Conservation (phyloP, 2,113 vertebrate species). For the Cichladusa arquata region DNA sequence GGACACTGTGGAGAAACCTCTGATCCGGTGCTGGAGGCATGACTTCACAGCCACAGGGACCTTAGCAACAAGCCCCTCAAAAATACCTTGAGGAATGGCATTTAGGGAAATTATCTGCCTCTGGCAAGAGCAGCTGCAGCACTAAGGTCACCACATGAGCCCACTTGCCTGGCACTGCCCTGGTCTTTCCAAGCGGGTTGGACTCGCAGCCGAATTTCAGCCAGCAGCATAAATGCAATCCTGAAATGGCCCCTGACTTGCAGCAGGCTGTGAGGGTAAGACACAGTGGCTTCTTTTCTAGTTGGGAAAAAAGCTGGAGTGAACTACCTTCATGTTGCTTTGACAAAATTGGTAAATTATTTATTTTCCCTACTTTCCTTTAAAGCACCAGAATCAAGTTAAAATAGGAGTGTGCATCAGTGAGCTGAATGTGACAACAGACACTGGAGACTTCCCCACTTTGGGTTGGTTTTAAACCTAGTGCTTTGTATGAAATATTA, state of each 20-base stretch:
- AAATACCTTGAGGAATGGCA: not conserved
- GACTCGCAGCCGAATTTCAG: not conserved
- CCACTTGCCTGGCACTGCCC: not conserved
- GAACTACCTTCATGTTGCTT: not conserved
- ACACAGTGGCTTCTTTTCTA: not conserved
- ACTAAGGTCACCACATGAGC: not conserved
- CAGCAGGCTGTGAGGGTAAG: not conserved
- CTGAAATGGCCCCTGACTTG: not conserved
- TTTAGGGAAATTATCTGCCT: not conserved
- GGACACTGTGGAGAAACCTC: not conserved
- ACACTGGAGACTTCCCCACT: not conserved
- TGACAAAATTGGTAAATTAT: not conserved
- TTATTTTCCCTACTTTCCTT: not conserved
- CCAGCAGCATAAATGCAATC: not conserved
- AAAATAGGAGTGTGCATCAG: not conserved
- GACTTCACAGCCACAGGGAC: not conserved
- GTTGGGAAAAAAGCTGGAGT: not conserved
- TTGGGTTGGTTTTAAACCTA: not conserved
- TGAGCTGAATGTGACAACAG: not conserved
- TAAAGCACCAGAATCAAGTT: not conserved
- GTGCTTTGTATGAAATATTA: not conserved
- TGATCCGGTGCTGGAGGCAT: not conserved
- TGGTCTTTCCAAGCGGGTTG: not conserved
- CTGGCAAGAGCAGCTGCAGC: not conserved
- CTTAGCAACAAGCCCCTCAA: not conserved